These are phyloP conservation scores for Cryptomyrus ogoouensis DNA, from an alignment of 2,113 vertebrate genomes.

Conservation along the genomic window DNA sequence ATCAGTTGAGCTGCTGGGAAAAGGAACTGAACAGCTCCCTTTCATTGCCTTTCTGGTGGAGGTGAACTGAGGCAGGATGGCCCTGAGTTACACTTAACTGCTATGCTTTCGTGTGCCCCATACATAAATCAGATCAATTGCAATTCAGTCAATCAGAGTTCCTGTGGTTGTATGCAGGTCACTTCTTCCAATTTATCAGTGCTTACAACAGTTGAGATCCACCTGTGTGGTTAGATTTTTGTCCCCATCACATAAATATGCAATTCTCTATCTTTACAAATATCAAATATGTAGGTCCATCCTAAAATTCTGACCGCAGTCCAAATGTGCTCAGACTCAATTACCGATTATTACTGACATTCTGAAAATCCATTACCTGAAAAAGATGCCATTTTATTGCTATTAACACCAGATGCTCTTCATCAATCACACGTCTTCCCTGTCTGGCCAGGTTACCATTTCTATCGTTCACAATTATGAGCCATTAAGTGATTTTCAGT, in stretches of 20 bases:
- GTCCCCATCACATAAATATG: neutral
- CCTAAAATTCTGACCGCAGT: neutral
- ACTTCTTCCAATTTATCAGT: slow-evolving; percentile 5
- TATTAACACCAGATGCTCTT: slow-evolving; percentile 24
- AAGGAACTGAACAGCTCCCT: neutral
- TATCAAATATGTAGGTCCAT: neutral
- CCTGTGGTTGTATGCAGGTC: neutral
- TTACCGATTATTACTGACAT: neutral
- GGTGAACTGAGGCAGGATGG: neutral
- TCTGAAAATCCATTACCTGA: slow-evolving; percentile 7
- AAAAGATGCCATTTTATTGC: slow-evolving; percentile 16
- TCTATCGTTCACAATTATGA: slow-evolving; percentile 13
- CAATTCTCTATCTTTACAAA: neutral
- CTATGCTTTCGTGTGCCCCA: neutral
- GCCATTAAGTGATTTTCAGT: neutral
- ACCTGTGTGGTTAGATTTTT: neutral
- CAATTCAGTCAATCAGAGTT: slow-evolving; percentile 10
- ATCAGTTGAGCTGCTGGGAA: neutral
- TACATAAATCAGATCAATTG: neutral
- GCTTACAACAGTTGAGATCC: neutral
- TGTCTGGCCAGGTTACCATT: neutral
- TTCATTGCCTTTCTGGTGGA: neutral
- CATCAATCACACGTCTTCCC: slow-evolving; percentile 19
- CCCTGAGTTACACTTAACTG: neutral
- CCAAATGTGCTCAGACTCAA: neutral